These are phyloP conservation scores for Pseudopleuronectes americanus DNA, from an alignment of 2,797 vertebrate genomes.

Conservation along the genomic window DNA sequence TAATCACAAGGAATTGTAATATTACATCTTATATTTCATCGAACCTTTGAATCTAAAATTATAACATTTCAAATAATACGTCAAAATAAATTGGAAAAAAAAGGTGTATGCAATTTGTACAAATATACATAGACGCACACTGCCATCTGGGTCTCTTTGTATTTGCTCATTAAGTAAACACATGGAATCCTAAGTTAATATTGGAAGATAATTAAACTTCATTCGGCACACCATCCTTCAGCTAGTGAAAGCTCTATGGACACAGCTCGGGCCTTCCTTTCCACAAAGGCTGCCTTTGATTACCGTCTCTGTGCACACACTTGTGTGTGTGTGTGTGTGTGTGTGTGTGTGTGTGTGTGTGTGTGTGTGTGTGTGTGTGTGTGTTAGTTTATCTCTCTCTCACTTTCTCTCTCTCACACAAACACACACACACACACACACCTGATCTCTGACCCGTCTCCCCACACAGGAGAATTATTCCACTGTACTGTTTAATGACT, in stretches of 20 bases:
- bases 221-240: conserved; percentile 15
- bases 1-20: neutral
- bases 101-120: neutral
- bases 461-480: conserved; percentile 23
- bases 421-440: conserved; percentile 4
- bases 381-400: neutral
- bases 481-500: conserved; percentile 53
- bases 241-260: conserved; percentile 27
- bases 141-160: neutral
- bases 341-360: no score
- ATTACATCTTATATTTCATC: neutral
- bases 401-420: neutral
- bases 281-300: conserved; percentile 36
- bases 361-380: no score
- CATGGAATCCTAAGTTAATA: conserved; percentile 5
- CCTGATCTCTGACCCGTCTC: conserved; percentile 20
- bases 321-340: no score
- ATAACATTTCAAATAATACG: neutral
- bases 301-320: neutral
- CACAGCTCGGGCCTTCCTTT: conserved; percentile 15
- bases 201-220: conserved; percentile 20
- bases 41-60: conserved; percentile 4
- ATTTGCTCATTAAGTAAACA: neutral
- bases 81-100: neutral
- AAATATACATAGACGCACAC: neutral